Percentiles rank a stretch among this genome's conserved stretches.
These are phyloP conservation scores for Hedychridium roseum DNA, from an alignment of 2,888 invertebrate genomes.

Conservation along the genomic window DNA sequence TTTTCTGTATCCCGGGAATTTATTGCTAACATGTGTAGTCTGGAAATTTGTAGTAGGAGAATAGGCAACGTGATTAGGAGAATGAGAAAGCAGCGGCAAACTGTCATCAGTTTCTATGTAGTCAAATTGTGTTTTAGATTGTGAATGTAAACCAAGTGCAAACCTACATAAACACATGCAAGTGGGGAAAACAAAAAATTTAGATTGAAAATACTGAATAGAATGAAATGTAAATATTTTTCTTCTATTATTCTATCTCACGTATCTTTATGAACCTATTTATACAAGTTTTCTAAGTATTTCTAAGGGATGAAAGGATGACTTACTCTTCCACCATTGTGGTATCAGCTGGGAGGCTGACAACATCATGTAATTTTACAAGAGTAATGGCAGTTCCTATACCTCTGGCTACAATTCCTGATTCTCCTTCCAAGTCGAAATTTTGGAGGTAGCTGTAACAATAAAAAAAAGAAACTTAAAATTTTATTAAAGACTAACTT, in stretches of 20 bases:
- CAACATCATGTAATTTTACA: slow-evolving; percentile 68
- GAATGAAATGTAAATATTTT: no score
- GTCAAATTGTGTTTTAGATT: slow-evolving; percentile 44
- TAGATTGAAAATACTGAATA: no score
- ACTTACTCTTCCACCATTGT: slow-evolving; percentile 70
- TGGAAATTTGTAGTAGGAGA: slow-evolving; percentile 25
- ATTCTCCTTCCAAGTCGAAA: slow-evolving; percentile 96
- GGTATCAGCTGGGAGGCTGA: slow-evolving; percentile 59
- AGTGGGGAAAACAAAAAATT: slow-evolving; percentile 40
- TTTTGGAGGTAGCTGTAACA: slow-evolving; percentile 81
- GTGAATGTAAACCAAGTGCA: slow-evolving; percentile 44
- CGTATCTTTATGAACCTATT: no score
- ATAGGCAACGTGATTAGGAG: slow-evolving; percentile 32
- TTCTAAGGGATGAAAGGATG: slow-evolving; percentile 14
- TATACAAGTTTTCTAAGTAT: no score
- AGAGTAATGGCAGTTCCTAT: slow-evolving; percentile 89
- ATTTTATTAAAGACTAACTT: no score
- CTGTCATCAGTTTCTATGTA: slow-evolving; percentile 50
- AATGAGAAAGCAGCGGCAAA: slow-evolving; percentile 40
- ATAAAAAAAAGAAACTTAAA: slow-evolving; percentile 11
- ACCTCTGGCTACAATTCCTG: slow-evolving; percentile 94
- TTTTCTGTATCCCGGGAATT: slow-evolving; percentile 41
- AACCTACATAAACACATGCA: slow-evolving; percentile 50
- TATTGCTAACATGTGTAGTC: slow-evolving; percentile 31
- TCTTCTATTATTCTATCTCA: no score